Percentiles rank a stretch among this genome's conserved stretches.
These are phyloP conservation scores for Cavia porcellus DNA, from an alignment of 2,113 vertebrate species.

Conservation along the genomic window DNA sequence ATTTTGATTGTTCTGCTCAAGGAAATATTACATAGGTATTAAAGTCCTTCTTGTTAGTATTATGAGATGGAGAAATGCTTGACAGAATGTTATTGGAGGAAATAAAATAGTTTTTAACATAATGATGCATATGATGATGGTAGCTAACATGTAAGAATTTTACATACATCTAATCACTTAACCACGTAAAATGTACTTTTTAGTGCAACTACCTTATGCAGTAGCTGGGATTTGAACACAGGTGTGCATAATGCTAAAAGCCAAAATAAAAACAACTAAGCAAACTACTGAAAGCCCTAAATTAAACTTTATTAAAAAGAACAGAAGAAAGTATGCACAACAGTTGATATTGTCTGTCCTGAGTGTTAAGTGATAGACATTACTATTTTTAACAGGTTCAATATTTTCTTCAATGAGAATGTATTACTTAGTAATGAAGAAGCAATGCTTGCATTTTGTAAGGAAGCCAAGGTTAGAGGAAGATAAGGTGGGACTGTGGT, in stretches of 20 bases:
- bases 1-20: background rate
- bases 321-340: background rate
- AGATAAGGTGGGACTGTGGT: too few relatives aligned
- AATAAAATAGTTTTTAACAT: background rate
- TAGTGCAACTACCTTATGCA: background rate
- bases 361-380: background rate
- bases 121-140: background rate
- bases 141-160: background rate
- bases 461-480: background rate
- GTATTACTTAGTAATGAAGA: background rate
- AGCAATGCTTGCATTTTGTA: background rate
- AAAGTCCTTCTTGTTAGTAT: background rate
- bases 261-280: background rate
- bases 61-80: background rate
- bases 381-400: background rate
- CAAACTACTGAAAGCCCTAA: background rate
- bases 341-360: fast-evolving
- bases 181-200: background rate
- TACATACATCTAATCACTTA: background rate
- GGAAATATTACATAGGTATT: background rate
- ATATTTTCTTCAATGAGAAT: background rate
- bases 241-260: background rate
- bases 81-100: background rate
- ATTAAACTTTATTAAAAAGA: background rate
- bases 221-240: background rate